These are phyloP conservation scores for Cylas formicarius DNA, from an alignment of 1,140 invertebrate genomes.

Conservation along the genomic window DNA sequence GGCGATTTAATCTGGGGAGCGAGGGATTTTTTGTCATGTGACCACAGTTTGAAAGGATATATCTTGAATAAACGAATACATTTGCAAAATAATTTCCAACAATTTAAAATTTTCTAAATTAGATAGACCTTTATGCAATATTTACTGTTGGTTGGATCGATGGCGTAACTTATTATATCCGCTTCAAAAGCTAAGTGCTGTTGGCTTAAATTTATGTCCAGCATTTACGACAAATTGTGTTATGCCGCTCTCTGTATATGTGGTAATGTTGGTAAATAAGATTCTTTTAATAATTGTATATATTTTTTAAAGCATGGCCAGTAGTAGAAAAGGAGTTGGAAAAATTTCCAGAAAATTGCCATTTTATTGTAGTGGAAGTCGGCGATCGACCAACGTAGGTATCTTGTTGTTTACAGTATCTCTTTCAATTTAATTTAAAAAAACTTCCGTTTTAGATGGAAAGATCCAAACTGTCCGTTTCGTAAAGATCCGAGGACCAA, in stretches of 20 bases:
- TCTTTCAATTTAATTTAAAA: too few species aligned
- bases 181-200: conserved; percentile 1
- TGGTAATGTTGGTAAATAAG: not conserved
- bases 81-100: too few species aligned
- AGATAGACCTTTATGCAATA: not conserved
- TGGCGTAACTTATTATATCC: not conserved
- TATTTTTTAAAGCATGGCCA: conserved; percentile 50
- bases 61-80: too few species aligned
- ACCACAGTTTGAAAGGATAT: too few species aligned
- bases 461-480: conserved; percentile 64
- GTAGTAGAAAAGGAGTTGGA: conserved; percentile 53
- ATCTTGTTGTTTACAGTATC: too few species aligned
- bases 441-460: conserved; percentile 59
- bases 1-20: too few species aligned
- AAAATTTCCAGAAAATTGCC: conserved; percentile 47
- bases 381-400: conserved; percentile 59
- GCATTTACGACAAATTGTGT: not conserved
- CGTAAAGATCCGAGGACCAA: conserved; percentile 58
- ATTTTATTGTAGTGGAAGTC: conserved; percentile 63
- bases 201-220: not conserved
- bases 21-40: too few species aligned
- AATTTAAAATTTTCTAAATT: too few species aligned
- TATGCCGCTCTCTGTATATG: too few species aligned
- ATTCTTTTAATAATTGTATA: conserved; percentile 8
- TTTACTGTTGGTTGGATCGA: not conserved